phyloP scores from a whole-genome alignment of 2,797 vertebrate genomes.

The Brachyalestes nurse region DNA sequence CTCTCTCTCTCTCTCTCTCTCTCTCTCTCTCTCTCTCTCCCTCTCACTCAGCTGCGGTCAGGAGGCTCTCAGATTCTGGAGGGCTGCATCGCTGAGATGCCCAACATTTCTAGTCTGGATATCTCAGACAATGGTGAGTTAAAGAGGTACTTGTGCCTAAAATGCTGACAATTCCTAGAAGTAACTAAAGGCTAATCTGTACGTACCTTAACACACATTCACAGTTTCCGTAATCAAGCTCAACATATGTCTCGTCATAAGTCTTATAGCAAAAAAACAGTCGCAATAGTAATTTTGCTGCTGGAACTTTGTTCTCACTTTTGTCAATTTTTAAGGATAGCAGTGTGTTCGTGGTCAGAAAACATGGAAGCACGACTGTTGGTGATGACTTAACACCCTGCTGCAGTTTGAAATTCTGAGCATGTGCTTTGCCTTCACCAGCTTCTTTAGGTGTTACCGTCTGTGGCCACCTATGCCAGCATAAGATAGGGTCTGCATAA shows the following conservation, averaged over 20 bases:
- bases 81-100: conserved; percentile 96
- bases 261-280: no score
- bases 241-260: no score
- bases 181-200: background rate
- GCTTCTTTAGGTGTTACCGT: no score
- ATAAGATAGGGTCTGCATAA: background rate
- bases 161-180: background rate
- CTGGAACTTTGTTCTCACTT: background rate
- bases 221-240: no score
- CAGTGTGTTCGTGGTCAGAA: background rate
- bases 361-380: background rate
- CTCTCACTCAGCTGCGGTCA: conserved; percentile 84
- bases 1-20: conserved; percentile 28
- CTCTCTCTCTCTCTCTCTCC: conserved; percentile 17
- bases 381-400: background rate
- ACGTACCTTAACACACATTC: background rate
- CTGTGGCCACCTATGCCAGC: background rate
- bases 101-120: conserved; percentile 95
- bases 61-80: conserved; percentile 98
- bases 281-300: background rate
- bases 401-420: background rate
- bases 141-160: background rate
- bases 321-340: background rate
- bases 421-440: no score
- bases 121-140: conserved; percentile 95